These are phyloP conservation scores for Eptesicus fuscus DNA, from an alignment of 2,113 vertebrate species.

Conservation along the genomic window DNA sequence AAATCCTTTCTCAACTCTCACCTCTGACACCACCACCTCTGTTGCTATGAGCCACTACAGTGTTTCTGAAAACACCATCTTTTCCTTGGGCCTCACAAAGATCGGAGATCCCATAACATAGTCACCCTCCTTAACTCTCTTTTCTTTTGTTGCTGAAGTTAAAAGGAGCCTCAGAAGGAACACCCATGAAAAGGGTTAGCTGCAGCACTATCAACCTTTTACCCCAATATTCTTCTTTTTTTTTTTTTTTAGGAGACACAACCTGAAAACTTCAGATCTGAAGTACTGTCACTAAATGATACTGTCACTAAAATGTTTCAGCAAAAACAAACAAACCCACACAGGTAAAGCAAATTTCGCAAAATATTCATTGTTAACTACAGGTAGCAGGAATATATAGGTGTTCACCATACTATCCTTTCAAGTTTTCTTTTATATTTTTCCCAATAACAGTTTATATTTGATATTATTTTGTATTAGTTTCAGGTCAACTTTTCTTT, in stretches of 20 bases:
- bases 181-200: background rate
- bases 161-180: background rate
- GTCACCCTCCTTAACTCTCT: background rate
- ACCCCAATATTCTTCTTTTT: background rate
- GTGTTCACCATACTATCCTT: background rate
- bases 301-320: background rate
- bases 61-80: background rate
- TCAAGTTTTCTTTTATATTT: background rate
- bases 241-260: background rate
- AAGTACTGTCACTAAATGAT: background rate
- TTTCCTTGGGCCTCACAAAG: background rate
- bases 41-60: background rate
- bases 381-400: background rate
- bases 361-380: background rate
- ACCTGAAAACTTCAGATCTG: background rate
- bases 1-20: conserved; percentile 5
- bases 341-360: background rate
- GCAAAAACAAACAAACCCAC: background rate
- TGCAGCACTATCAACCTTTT: background rate
- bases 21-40: background rate
- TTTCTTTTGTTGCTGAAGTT: background rate
- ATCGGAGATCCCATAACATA: background rate
- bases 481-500: background rate
- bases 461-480: background rate
- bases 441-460: background rate